Percentiles rank a stretch among this genome's conserved stretches.
Conservation (phyloP, 2,797 vertebrate genomes). For the Pteronotus mesoamericanus region DNA sequence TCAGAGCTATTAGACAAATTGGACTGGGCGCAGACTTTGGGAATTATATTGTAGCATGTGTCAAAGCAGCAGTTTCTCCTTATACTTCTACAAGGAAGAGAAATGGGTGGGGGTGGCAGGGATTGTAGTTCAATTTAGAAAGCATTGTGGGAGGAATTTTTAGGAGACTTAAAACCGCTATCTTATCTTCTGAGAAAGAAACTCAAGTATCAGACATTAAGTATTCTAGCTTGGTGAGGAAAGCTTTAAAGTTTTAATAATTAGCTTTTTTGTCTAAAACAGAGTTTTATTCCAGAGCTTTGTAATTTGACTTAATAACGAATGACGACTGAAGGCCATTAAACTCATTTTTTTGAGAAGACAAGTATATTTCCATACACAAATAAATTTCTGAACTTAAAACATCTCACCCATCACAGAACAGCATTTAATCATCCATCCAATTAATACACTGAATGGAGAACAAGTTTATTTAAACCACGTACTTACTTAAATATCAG, state of each 20-base stretch:
- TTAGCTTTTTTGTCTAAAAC: constrained; percentile 42
- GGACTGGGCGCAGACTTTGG: background rate
- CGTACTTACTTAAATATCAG: background rate
- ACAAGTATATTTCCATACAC: background rate
- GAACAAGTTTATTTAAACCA: background rate
- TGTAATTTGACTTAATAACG: constrained; percentile 41
- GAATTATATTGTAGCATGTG: constrained; percentile 49
- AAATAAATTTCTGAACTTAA: constrained; percentile 25
- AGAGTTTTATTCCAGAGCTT: background rate
- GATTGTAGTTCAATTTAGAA: constrained; percentile 70
- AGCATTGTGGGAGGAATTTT: constrained; percentile 58
- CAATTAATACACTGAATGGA: background rate
- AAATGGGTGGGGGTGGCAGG: background rate
- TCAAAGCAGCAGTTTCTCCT: background rate
- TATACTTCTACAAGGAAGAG: constrained; percentile 48
- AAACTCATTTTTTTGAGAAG: background rate
- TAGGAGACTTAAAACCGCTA: constrained; percentile 54
- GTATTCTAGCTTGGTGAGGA: constrained; percentile 22
- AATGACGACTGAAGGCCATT: constrained; percentile 6
- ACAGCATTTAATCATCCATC: background rate
- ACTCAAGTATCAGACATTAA: background rate
- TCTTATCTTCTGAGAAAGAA: constrained; percentile 49
- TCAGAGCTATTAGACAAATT: constrained; percentile 50
- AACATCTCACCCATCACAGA: background rate
- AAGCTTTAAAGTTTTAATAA: constrained; percentile 36